These are phyloP conservation scores for Antigone vipio DNA, from an alignment of 2,113 vertebrate genomes.

Conservation along the genomic window DNA sequence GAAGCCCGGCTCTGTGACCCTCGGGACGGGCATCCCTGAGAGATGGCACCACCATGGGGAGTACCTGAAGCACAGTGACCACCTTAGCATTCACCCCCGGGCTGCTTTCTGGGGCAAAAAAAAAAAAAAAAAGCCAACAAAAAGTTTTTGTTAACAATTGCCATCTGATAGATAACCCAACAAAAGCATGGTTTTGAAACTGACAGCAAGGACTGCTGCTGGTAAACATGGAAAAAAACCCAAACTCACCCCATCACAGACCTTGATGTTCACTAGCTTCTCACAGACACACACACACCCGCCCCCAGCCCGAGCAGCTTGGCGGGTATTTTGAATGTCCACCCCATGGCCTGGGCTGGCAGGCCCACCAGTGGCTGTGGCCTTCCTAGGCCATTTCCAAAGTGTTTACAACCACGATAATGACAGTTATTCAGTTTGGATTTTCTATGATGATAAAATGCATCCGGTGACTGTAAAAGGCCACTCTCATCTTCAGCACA, in stretches of 20 bases:
- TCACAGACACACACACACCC: neutral
- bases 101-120: too few relatives aligned
- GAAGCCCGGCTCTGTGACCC: too few relatives aligned
- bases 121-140: too few relatives aligned
- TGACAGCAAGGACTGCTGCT: neutral
- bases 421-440: neutral
- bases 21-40: rapidly evolving
- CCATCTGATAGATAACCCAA: neutral
- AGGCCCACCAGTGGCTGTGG: neutral
- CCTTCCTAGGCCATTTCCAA: rapidly evolving
- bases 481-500: neutral
- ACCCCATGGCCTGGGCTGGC: too few relatives aligned
- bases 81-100: rapidly evolving
- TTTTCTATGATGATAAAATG: neutral
- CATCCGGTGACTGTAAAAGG: neutral
- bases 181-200: rapidly evolving
- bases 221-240: too few relatives aligned
- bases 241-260: too few relatives aligned
- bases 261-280: neutral
- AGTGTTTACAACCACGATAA: rapidly evolving
- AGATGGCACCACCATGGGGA: rapidly evolving
- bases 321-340: neutral
- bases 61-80: rapidly evolving
- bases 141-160: neutral
- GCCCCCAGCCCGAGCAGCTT: neutral